phyloP scores from a whole-genome alignment of 2,113 vertebrate species.

The Aspiorhynchus laticeps region DNA sequence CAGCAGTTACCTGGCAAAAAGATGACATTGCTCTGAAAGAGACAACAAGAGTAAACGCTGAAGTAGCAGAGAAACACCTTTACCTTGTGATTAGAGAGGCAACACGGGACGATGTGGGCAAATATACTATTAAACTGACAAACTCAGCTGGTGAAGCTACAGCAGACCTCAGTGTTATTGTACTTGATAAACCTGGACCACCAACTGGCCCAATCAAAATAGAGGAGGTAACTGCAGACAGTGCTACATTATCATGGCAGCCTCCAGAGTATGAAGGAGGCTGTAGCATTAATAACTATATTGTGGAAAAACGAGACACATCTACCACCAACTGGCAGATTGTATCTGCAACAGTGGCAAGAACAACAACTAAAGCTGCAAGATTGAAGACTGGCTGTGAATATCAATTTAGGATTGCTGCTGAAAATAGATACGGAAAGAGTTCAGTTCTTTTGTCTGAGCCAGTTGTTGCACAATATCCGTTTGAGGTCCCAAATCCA shows the following conservation, averaged over 20 bases:
- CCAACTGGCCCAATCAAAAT: constrained; percentile 94
- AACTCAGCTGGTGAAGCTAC: constrained; percentile 89
- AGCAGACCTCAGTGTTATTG: constrained; percentile 85
- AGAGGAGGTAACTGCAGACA: constrained; percentile 95
- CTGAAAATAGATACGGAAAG: constrained; percentile 98
- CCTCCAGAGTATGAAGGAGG: constrained; percentile 94
- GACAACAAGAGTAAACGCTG: constrained; percentile 94
- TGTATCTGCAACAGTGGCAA: constrained; percentile 95
- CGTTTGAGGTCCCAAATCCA: constrained; percentile 90
- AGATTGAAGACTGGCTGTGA: constrained; percentile 92
- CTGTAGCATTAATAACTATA: constrained; percentile 94
- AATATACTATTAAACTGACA: constrained; percentile 86
- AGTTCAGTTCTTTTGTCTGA: constrained; percentile 88
- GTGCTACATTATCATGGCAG: constrained; percentile 86
- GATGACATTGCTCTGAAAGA: constrained; percentile 86
- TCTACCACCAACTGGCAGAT: constrained; percentile 98
- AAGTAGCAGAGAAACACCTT: constrained; percentile 83
- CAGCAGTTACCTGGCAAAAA: constrained; percentile 87
- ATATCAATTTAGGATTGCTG: constrained; percentile 96
- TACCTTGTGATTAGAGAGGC: constrained; percentile 91
- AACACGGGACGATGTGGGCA: constrained; percentile 91
- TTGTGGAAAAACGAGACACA: constrained; percentile 97
- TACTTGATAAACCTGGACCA: constrained; percentile 96
- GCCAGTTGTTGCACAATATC: constrained; percentile 89
- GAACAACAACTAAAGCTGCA: constrained; percentile 92